A percentile compares a stretch with the other conserved stretches of the same genome.
phyloP scores from a whole-genome alignment of 2,797 vertebrate species.

The Telmatherina bonti region DNA sequence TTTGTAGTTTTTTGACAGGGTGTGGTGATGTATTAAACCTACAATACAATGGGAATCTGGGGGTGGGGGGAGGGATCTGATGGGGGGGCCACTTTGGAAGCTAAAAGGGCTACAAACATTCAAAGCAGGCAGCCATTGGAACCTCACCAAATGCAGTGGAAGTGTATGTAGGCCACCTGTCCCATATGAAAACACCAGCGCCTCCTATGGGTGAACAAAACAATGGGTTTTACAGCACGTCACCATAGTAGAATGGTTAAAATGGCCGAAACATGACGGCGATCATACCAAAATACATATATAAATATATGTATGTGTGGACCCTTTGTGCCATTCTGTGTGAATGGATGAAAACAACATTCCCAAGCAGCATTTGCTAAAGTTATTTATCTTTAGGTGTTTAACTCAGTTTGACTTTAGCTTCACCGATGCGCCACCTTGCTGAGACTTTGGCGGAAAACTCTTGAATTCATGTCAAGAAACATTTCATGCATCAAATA shows the following conservation, averaged over 20 bases:
- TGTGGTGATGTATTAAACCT: conserved; percentile 36
- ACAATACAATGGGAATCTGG: conserved; percentile 35
- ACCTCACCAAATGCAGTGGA: conserved; percentile 87
- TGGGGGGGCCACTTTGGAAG: conserved; percentile 56
- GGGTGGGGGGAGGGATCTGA: conserved; percentile 30
- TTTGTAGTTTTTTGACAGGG: conserved; percentile 23
- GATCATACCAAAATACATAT: conserved; percentile 37
- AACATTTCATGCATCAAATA: conserved; percentile 41
- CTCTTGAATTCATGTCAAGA: conserved; percentile 34
- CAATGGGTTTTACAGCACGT: conserved; percentile 81
- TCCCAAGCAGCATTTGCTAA: background rate
- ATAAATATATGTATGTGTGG: conserved; percentile 21
- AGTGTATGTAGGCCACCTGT: conserved; percentile 85
- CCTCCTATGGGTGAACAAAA: conserved; percentile 88
- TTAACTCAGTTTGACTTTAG: conserved; percentile 28
- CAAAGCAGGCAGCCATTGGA: conserved; percentile 79
- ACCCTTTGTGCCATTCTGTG: conserved; percentile 30
- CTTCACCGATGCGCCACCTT: conserved; percentile 33
- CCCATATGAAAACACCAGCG: conserved; percentile 87
- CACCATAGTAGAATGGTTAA: conserved; percentile 68
- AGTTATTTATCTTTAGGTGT: background rate
- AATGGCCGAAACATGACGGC: conserved; percentile 65
- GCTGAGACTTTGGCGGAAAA: conserved; percentile 23
- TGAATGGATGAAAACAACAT: conserved; percentile 13
- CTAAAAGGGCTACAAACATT: conserved; percentile 73